A percentile compares a stretch with the other conserved stretches of the same genome.
These are phyloP conservation scores for Rutilus rutilus DNA, from an alignment of 2,113 vertebrate genomes.

Conservation along the genomic window DNA sequence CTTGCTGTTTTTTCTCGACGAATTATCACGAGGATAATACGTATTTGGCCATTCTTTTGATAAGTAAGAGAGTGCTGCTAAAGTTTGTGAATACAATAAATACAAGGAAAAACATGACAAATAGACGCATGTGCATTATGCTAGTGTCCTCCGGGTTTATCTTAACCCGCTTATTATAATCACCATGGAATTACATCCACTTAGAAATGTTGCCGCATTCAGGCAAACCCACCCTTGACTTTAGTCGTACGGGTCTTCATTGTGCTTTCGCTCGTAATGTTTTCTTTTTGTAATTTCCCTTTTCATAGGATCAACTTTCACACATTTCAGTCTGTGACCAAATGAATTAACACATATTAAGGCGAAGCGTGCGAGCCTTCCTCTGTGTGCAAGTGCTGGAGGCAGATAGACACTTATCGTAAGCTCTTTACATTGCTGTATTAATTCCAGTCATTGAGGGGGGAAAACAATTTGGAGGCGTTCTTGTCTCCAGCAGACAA, in stretches of 20 bases:
- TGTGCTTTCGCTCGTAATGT: constrained; percentile 15
- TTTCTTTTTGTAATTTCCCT: constrained; percentile 37
- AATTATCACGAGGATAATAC: constrained; percentile 30
- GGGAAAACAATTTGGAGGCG: constrained; percentile 38
- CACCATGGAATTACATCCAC: constrained; percentile 54
- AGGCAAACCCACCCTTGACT: constrained; percentile 48
- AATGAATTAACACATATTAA: constrained; percentile 42
- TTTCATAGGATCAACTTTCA: constrained; percentile 38
- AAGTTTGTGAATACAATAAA: constrained; percentile 10
- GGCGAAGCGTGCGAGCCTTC: constrained; percentile 43
- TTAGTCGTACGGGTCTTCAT: constrained; percentile 15
- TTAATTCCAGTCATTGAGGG: constrained; percentile 51
- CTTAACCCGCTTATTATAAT: constrained; percentile 50
- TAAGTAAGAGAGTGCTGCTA: neutral
- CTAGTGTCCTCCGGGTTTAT: constrained; percentile 34
- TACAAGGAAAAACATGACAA: constrained; percentile 24
- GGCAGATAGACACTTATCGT: constrained; percentile 53
- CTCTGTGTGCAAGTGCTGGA: constrained; percentile 48
- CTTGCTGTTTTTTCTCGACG: constrained; percentile 7
- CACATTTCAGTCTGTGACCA: constrained; percentile 50
- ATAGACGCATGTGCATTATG: constrained; percentile 36
- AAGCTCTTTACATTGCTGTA: constrained; percentile 56
- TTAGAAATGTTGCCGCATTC: constrained; percentile 47
- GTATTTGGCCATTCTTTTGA: constrained; percentile 11
- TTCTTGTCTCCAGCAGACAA: constrained; percentile 49